Evolutionary conservation across 2,888 invertebrate genomes (phyloP), one percentile per base, ranked within the genome.

Genomic region (Zhengitettix transpicula): DNA sequence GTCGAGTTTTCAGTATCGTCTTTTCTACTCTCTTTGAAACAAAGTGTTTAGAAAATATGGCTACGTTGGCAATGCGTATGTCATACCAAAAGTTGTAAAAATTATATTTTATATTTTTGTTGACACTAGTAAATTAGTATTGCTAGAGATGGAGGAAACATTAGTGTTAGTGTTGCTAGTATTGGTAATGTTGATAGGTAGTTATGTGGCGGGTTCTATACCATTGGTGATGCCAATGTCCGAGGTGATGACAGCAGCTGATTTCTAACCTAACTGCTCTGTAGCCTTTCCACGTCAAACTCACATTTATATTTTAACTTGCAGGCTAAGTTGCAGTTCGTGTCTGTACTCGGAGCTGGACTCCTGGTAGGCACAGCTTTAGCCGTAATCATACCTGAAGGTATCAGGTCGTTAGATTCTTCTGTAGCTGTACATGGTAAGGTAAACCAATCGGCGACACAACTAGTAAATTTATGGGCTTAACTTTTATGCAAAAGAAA

Each of bases 331-430:
- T 77, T 99, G 42, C 90, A 95, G 70, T 81, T 92, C 69, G 87
- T 97, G 44, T 95, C 97, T 41, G 89, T 97, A 14, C 83, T 99
- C 64, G 99, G 99, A 58, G 98, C 99, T 10, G 99, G 99, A 1
- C 79, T 99, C 10, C 79, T 99, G 1, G 96, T 99, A 1, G 99
- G 99, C 1, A 98, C 99, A 41, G 97, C 99, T 0, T 74, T 99
- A 42, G 90, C 95, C 9, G 98, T 99, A 0, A 99, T 99, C 59
- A 97, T 99, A 67, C 99, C 99, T 0, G 99, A 99, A 76, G 99
- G 99, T 9, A 90, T 99, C n/a, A 80, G 94, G 61, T 84, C 91
- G 0, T 71, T 93, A 57, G 84, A 78, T 62, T 67, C 70, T 40
- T 68, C 40, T n/a, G 55, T n/a, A 55, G 40, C 14, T 55, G 40